phyloP scores from a whole-genome alignment of 2,888 invertebrate species.

The Electrophaes corylata region DNA sequence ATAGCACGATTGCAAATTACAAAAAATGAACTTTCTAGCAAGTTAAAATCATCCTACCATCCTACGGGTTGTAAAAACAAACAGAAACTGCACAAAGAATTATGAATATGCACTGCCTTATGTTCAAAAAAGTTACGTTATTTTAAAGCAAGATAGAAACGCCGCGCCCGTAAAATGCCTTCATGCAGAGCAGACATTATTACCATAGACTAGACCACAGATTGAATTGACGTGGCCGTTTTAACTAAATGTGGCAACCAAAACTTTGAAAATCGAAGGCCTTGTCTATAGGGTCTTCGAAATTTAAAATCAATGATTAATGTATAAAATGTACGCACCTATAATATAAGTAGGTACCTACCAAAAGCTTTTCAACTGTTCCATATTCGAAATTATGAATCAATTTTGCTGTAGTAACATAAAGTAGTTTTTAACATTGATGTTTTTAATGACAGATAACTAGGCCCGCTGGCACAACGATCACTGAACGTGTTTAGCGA shows the following conservation, averaged over 20 bases:
- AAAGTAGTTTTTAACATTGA: too few species aligned
- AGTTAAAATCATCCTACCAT: not conserved
- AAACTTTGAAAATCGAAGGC: too few species aligned
- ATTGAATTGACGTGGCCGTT: not conserved
- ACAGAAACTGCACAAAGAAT: conserved; percentile 12
- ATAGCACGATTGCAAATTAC: too few species aligned
- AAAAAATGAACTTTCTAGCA: too few species aligned
- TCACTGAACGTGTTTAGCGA: too few species aligned
- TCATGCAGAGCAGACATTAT: conserved; percentile 5
- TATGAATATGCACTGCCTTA: not conserved
- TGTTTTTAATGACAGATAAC: too few species aligned
- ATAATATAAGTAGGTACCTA: not conserved
- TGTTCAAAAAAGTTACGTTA: conserved; percentile 4
- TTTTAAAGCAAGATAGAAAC: too few species aligned
- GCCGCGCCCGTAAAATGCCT: conserved; percentile 1
- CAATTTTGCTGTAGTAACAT: too few species aligned
- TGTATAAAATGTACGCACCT: too few species aligned
- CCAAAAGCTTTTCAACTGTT: not conserved
- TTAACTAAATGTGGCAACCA: too few species aligned
- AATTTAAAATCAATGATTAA: not conserved
- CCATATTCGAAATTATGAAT: not conserved
- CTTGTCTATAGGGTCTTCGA: conserved; percentile 3
- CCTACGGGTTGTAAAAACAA: not conserved
- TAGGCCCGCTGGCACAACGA: too few species aligned
- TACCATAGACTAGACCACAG: conserved; percentile 8